Base-by-base conservation (phyloP, 2,888 invertebrate species). In the Apantesis nais region DNA sequence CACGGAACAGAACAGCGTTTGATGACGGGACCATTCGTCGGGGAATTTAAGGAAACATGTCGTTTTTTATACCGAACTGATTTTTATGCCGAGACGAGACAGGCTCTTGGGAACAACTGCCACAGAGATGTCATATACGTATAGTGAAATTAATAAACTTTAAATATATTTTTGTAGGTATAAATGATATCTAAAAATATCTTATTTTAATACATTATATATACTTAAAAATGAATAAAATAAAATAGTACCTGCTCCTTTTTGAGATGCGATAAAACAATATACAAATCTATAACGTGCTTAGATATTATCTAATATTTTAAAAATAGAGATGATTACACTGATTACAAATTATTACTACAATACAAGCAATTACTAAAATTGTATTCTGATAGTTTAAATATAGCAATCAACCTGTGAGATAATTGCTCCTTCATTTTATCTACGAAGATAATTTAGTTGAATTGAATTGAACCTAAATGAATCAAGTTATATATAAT, bases 21-120 rank as follows among this genome's bases (percentile, higher is more conserved):
- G 39, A 39, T 39, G 25, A 25, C 3, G 14, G 39, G 25, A 62
- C 62, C 25, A 39, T 39, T 41, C 62, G 3, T 16, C 16, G 31
- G 62, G 62, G 39, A 62, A 39, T 62, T n/a, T 25, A n/a, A 62
- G 62, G 39, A 39, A 25, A 62, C 39, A 39, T 39, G 39, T 62
- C 62, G 39, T 39, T 39, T 62, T 62, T 62, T 37, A 25, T 62
- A n/a, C 25, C 25, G 39, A 39, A 22, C 62, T n/a, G 25, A 7
- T 62, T 14, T 31, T 25, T 25, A n/a, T 39, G 39, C 62, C 3
- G 39, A 25, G 25, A 25, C 60, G 34, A 39, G 39, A 22, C 8
- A 52, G 52, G 52, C n/a, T n/a, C n/a, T 52, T 52, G 52, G 52
- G 52, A n/a, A 9, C 22, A n/a, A 52, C 52, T n/a, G n/a, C 52